A percentile compares a stretch with the other conserved stretches of the same genome.
Evolutionary conservation across 2,113 vertebrate species (phyloP).

Genomic region (Tenrec ecaudatus): DNA sequence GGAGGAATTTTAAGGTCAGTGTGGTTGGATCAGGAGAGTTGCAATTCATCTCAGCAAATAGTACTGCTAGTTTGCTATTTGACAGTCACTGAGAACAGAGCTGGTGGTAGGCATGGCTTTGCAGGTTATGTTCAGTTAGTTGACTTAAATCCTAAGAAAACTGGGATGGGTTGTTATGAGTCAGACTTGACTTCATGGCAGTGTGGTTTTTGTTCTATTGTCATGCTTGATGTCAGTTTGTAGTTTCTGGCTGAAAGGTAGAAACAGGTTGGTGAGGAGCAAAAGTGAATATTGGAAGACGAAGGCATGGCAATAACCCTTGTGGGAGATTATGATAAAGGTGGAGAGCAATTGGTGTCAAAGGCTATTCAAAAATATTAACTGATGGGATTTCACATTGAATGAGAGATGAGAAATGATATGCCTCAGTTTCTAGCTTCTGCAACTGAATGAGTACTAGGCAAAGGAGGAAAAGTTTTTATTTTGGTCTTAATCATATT

Average conservation of each 20-base stretch:
- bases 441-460: too few relatives aligned
- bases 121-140: neutral
- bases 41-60: slow-evolving; percentile 15
- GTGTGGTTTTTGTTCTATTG: neutral
- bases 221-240: slow-evolving; percentile 27
- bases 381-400: too few relatives aligned
- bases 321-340: too few relatives aligned
- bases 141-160: slow-evolving; percentile 2
- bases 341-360: too few relatives aligned
- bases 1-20: neutral
- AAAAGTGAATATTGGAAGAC: neutral
- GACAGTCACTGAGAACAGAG: neutral
- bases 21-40: slow-evolving; percentile 7
- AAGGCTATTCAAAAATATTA: too few relatives aligned
- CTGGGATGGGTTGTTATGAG: neutral
- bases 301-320: too few relatives aligned
- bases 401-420: too few relatives aligned
- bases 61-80: neutral
- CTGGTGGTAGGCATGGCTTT: neutral
- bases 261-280: neutral
- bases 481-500: too few relatives aligned
- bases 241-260: neutral
- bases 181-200: too few relatives aligned
- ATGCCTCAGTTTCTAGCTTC: too few relatives aligned
- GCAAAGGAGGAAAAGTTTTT: too few relatives aligned